Percentiles rank a stretch among this genome's conserved stretches.
Conservation (phyloP, 2,113 vertebrate species). For the Carollia perspicillata region DNA sequence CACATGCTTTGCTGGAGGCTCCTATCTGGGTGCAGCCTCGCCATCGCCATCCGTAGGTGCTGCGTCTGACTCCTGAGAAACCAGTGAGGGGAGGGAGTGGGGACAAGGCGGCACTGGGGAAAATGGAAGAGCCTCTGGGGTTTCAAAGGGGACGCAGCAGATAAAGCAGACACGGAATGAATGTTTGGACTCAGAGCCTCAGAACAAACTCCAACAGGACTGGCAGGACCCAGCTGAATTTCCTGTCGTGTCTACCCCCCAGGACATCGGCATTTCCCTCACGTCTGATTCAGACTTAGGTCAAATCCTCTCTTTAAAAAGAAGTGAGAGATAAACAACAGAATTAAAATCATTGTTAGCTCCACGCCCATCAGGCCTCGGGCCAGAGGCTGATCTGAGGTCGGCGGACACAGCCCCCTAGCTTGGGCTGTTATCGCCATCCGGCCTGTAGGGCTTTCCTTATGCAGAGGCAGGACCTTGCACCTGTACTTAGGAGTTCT, state of each 20-base stretch:
- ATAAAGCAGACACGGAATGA: background rate
- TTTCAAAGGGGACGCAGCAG: background rate
- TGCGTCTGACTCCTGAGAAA: constrained; percentile 13
- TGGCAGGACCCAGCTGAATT: background rate
- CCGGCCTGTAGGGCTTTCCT: background rate
- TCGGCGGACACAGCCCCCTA: background rate
- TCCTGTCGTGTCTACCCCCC: background rate
- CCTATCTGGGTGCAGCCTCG: background rate
- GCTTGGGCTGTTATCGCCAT: background rate
- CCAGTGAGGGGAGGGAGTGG: background rate
- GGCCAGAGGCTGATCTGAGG: background rate
- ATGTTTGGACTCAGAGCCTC: background rate
- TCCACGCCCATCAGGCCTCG: background rate
- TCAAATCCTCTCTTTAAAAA: constrained; percentile 24
- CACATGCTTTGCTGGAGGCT: background rate
- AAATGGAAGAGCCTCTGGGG: background rate
- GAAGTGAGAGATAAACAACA: background rate
- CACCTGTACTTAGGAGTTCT: background rate
- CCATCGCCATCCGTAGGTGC: background rate
- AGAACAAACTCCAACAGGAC: constrained; percentile 4
- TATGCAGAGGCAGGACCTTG: background rate
- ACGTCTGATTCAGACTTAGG: background rate
- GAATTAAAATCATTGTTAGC: background rate
- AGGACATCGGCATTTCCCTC: background rate
- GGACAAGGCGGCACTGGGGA: background rate